Base-by-base conservation (phyloP, 2,113 vertebrate genomes). In the Poeciliopsis turrubarensis region DNA sequence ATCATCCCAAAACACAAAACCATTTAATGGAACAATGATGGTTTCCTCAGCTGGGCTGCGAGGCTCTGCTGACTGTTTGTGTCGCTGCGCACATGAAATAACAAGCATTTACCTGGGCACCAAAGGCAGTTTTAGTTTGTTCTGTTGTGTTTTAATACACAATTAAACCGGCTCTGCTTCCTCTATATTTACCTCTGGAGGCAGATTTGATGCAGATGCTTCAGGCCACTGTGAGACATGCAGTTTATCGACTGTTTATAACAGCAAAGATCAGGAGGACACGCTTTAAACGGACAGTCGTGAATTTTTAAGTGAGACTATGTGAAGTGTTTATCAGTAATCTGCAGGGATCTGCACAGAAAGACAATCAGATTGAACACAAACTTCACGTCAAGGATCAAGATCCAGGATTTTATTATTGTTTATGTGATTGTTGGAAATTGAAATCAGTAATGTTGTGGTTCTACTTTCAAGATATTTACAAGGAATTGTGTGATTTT, bases 21-120 rank as follows among this genome's bases (percentile, higher is more conserved):
- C 73, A 83, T 80, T 90, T 80, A 87, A 66, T 22, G 47, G 31
- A 90, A 82, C 87, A 82, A 83, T 68, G 83, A 75, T 27, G 65
- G 67, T 76, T 80, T 83, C 77, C 76, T 86, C 73, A 81, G 26
- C 69, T 65, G 65, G 31, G 72, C 57, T 73, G 61, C 64, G 60
- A 76, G 78, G 84, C 78, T 77, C 82, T 80, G 54, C 60, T 54
- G 73, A 82, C 66, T 67, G 68, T 78, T 60, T 66, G 11, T 77
- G 41, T 62, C 60, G 61, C 37, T 47, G 27, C 68, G 60, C 65
- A 69, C 65, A 47, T 68, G 22, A 66, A 77, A 70, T n/a, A 57
- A 78, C 72, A 3, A 63, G 51, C 25, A 77, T 75, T 85, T 70
- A 73, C 68, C 27, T 14, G 17, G 22, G 30, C 81, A 84, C 80